A percentile compares a stretch with the other conserved stretches of the same genome.
Evolutionary conservation across 2,797 vertebrate species (phyloP).

Genomic region (Coregonus sp.): DNA sequence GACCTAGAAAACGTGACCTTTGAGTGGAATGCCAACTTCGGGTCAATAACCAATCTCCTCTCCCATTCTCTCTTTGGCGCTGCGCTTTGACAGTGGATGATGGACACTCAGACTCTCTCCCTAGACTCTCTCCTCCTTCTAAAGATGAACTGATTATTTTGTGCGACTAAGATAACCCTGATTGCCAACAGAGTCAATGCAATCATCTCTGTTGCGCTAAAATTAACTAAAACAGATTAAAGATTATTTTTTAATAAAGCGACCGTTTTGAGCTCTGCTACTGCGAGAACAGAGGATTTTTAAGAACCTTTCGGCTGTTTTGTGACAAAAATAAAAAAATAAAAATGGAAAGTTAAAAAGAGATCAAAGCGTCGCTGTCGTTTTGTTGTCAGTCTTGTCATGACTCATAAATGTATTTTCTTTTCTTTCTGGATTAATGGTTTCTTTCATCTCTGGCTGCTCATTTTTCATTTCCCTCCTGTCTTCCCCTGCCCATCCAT

Average conservation of each 20-base stretch:
- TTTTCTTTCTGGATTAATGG: neutral
- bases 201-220: slow-evolving; percentile 58
- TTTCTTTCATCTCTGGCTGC: slow-evolving; percentile 13
- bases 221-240: slow-evolving; percentile 45
- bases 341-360: slow-evolving; percentile 57
- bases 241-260: slow-evolving; percentile 78
- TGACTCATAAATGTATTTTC: neutral
- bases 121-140: slow-evolving; percentile 21
- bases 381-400: neutral
- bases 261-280: slow-evolving; percentile 52
- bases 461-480: slow-evolving; percentile 12
- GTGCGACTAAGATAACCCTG: slow-evolving; percentile 57
- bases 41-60: slow-evolving; percentile 69
- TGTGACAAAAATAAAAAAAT: slow-evolving; percentile 55
- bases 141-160: slow-evolving; percentile 37
- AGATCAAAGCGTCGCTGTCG: slow-evolving; percentile 39
- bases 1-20: slow-evolving; percentile 53
- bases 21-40: slow-evolving; percentile 8
- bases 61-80: slow-evolving; percentile 23
- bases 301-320: slow-evolving; percentile 54
- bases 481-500: slow-evolving; percentile 6
- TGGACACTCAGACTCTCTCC: slow-evolving; percentile 62
- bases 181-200: slow-evolving; percentile 54
- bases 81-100: slow-evolving; percentile 58
- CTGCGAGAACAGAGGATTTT: slow-evolving; percentile 55